A percentile compares a stretch with the other conserved stretches of the same genome.
These are phyloP conservation scores for Epistrophella euchroma DNA, from an alignment of 2,888 invertebrate genomes.

Conservation along the genomic window DNA sequence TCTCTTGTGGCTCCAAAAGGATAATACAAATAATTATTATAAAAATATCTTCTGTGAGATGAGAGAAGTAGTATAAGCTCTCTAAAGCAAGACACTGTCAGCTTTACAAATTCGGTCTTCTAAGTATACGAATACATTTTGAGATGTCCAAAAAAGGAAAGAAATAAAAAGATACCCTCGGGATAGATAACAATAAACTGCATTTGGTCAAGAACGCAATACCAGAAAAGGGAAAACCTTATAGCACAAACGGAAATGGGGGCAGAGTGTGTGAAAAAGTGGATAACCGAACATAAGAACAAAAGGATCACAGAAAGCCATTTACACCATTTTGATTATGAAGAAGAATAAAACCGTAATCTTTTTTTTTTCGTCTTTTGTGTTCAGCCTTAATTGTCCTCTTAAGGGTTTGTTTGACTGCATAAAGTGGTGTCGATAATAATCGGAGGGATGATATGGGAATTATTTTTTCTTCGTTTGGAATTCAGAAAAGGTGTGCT, in stretches of 20 bases:
- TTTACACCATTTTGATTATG: conserved; percentile 71
- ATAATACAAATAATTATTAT: conserved; percentile 71
- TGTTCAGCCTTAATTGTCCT: conserved; percentile 66
- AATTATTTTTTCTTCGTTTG: neutral
- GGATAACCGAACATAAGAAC: conserved; percentile 14
- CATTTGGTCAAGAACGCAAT: conserved; percentile 57
- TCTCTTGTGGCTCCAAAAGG: conserved; percentile 56
- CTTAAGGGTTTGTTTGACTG: conserved; percentile 55
- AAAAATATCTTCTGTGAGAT: conserved; percentile 42
- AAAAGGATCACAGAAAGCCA: conserved; percentile 46
- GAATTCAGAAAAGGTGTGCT: conserved; percentile 15
- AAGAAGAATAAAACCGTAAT: conserved; percentile 64
- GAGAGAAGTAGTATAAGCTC: neutral
- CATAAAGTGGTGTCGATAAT: conserved; percentile 15
- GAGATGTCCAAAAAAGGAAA: conserved; percentile 19
- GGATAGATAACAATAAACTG: conserved; percentile 72
- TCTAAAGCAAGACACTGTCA: neutral
- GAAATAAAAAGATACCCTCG: conserved; percentile 61
- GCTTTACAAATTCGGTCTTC: conserved; percentile 1
- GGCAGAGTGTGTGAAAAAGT: conserved; percentile 6
- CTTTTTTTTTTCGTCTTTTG: conserved; percentile 24
- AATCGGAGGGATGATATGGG: conserved; percentile 1
- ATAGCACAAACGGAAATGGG: neutral
- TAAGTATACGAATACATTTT: conserved; percentile 22
- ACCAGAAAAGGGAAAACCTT: neutral